Base-by-base conservation (phyloP, 1,140 invertebrate genomes). In the Muscidifurax raptorellus region DNA sequence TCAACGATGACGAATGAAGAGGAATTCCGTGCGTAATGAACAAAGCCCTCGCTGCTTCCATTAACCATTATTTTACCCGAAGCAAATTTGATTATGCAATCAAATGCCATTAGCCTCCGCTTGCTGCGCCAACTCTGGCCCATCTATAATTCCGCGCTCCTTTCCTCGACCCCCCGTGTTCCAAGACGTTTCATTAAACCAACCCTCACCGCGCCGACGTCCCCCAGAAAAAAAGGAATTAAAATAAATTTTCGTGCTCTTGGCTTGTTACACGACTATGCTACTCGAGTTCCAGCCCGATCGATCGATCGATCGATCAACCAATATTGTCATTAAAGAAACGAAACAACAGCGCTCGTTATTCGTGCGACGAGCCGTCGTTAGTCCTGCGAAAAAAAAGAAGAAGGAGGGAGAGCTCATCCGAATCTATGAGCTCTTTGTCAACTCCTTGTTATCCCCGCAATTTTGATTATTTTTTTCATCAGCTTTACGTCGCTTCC, bases 61-160 rank as follows among this genome's bases (percentile, higher is more conserved):
- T 79, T 40, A 79, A 67, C 28, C 77, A 25, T 36, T 79, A 79
- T 79, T 66, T 52, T 28, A 67, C 28, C 30, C 28, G 40, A 40
- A 67, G 52, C 66, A 13, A 79, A 79, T 79, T 79, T 79, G 77
- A 79, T 67, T 79, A 79, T 79, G 77, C 59, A 79, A 79, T 67
- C 59, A 79, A 79, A 79, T 79, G 59, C 77, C 27, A 80, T 80
- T 28, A 80, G 25, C 78, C 18, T 27, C 36, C 44, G n/a, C 9
- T 69, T 28, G 64, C 25, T 13, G n/a, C 22, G 66, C 52, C 22
- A 80, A 80, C 13, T 69, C 0, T 36, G 15, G 0, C 32, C n/a
- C 78, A 27, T 27, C 66, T 66, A 71, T 69, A 80, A 80, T 69
- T 69, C 36, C 36, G n/a, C 25, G 36, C 28, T 40, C 18, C 22